Percentiles rank a stretch among this genome's conserved stretches.
Evolutionary conservation across 2,888 invertebrate species (phyloP).

Genomic region (Strigamia crassipes): DNA sequence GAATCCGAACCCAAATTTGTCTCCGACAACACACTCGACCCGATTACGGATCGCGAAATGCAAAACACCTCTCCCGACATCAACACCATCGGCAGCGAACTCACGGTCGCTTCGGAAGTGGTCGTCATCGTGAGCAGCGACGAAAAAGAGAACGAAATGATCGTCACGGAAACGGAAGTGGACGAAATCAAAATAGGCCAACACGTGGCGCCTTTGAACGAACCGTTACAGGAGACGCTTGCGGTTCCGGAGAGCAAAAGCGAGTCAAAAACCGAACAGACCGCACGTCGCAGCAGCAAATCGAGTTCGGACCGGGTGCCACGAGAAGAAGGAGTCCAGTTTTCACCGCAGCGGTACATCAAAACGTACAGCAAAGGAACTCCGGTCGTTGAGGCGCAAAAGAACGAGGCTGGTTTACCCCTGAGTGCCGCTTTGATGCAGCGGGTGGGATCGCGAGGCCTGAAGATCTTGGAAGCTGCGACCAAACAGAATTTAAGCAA

Average conservation of each 20-base stretch:
- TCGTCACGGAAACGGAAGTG: background rate
- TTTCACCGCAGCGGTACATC: background rate
- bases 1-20: background rate
- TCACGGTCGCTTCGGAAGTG: background rate
- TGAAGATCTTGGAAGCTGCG: background rate
- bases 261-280: too few relatives aligned
- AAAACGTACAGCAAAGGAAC: background rate
- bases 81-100: background rate
- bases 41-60: background rate
- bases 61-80: background rate
- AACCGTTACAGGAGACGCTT: too few relatives aligned
- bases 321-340: background rate
- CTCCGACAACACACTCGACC: background rate
- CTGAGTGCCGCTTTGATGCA: background rate
- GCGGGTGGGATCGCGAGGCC: background rate
- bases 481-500: background rate
- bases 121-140: background rate
- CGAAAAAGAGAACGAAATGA: background rate
- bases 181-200: background rate
- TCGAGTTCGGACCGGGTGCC: background rate
- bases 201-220: too few relatives aligned
- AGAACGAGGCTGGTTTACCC: too few relatives aligned
- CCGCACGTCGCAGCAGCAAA: too few relatives aligned
- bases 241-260: too few relatives aligned
- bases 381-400: background rate